phyloP scores from a whole-genome alignment of 2,113 vertebrate species.

The Myanophis thanlyinensis region DNA sequence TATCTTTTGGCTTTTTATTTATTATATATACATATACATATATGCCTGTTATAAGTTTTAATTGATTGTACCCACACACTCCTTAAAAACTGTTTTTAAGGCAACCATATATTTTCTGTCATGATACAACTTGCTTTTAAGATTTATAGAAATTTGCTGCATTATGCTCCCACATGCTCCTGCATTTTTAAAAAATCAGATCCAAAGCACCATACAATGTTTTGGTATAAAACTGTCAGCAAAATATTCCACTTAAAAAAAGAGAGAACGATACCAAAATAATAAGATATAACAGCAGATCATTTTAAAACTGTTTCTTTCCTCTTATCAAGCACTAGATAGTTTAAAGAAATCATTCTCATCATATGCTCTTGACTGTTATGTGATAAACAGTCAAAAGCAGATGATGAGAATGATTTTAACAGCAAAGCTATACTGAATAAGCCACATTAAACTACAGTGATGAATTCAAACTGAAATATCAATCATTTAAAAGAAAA shows the following conservation, averaged over 20 bases:
- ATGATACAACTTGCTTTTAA: not conserved
- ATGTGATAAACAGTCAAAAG: not conserved
- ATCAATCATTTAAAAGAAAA: not conserved
- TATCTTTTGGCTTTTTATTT: no score
- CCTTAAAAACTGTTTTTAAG: not conserved
- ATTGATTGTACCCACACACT: not conserved
- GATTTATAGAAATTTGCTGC: not conserved
- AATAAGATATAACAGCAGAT: not conserved
- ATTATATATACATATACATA: no score
- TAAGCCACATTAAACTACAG: not conserved
- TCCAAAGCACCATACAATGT: not conserved
- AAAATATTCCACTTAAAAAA: not conserved
- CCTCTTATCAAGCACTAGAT: not conserved
- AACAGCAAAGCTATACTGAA: slow-evolving; percentile 12
- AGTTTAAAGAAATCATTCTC: not conserved
- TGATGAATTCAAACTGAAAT: not conserved
- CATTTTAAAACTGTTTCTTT: not conserved
- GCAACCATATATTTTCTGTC: not conserved
- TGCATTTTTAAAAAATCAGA: not conserved
- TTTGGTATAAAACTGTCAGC: not conserved
- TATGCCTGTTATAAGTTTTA: not conserved
- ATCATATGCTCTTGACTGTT: not conserved
- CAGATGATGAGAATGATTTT: not conserved
- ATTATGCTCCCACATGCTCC: not conserved
- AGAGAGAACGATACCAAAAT: not conserved